Percentiles rank a stretch among this genome's conserved stretches.
Evolutionary conservation across 2,797 vertebrate species (phyloP).

Genomic region (Capromys pilorides): DNA sequence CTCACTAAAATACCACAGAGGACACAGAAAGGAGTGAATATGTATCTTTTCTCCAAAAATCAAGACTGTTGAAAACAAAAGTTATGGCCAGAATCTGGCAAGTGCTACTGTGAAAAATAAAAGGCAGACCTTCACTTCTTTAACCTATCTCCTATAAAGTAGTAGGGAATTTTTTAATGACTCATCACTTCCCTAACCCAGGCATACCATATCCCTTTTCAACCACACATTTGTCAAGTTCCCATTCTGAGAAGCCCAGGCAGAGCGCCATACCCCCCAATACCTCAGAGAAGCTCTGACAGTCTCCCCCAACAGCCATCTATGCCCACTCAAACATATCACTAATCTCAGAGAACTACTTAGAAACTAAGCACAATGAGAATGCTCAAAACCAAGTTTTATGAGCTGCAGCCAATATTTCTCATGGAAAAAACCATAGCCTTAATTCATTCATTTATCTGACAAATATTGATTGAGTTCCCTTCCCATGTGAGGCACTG

Average conservation of each 20-base stretch:
- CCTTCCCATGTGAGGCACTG: background rate
- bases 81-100: background rate
- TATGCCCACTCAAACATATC: background rate
- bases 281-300: background rate
- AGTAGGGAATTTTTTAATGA: background rate
- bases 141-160: slow-evolving; percentile 18
- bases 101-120: background rate
- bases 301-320: background rate
- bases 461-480: background rate
- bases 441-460: slow-evolving; percentile 23
- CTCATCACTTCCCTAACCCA: background rate
- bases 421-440: background rate
- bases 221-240: background rate
- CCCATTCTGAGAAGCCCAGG: background rate
- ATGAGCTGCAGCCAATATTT: slow-evolving; percentile 17
- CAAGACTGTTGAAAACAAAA: background rate
- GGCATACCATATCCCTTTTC: background rate
- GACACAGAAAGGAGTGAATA: background rate
- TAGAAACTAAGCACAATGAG: slow-evolving; percentile 24
- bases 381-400: slow-evolving; percentile 34
- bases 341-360: slow-evolving; percentile 38
- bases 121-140: background rate
- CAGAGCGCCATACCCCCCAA: background rate
- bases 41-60: background rate
- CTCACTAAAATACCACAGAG: background rate